These are phyloP conservation scores for Mionectes macconnelli DNA, from an alignment of 2,113 vertebrate genomes.

Conservation along the genomic window DNA sequence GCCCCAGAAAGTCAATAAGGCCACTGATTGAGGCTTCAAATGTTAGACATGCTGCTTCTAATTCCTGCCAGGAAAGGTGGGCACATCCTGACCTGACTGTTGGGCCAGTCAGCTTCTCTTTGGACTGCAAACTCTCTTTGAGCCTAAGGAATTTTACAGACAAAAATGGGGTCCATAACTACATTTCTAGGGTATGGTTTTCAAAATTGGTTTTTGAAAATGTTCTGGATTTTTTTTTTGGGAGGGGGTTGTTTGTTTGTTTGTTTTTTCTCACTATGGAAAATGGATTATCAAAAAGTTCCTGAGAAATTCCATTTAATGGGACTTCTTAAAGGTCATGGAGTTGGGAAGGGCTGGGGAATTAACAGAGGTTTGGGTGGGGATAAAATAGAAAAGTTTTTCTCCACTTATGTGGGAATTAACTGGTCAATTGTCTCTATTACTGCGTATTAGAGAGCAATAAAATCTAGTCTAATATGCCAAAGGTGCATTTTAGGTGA, in stretches of 20 bases:
- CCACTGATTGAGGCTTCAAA: not conserved
- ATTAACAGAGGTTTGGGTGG: not conserved
- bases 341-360: not conserved
- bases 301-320: not conserved
- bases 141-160: not conserved
- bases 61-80: not conserved
- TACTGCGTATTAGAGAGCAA: not conserved
- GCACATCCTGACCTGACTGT: not conserved
- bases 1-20: conserved; percentile 21
- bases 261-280: not conserved
- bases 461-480: not conserved
- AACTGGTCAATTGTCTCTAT: not conserved
- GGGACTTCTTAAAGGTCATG: not conserved
- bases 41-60: not conserved
- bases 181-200: not conserved
- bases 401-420: not conserved
- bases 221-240: too few species aligned
- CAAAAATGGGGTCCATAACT: not conserved
- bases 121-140: not conserved
- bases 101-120: not conserved
- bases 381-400: not conserved
- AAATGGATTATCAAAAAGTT: not conserved
- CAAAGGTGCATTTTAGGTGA: not conserved
- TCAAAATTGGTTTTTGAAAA: not conserved
- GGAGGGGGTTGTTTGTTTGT: too few species aligned